Base-by-base conservation (phyloP, 2,113 vertebrate species). In the Pontoporia blainvillei region DNA sequence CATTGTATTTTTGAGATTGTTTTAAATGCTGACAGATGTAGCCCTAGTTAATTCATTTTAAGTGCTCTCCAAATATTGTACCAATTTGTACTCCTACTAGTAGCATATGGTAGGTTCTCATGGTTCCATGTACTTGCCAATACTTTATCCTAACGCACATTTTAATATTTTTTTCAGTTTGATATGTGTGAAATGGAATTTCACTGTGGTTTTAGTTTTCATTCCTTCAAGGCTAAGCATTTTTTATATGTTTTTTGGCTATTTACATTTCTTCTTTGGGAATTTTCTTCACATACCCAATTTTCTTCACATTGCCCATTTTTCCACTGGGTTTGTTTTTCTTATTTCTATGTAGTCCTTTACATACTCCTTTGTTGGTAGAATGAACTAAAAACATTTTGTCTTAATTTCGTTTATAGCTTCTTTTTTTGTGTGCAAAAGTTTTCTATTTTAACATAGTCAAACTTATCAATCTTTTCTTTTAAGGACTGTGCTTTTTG, bases 371-470 rank as follows among this genome's bases (percentile, higher is more conserved):
- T 84, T 83, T 96, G 31, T n/a, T 76, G 59, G 57, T 23, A 76
- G 41, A 18, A 89, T 84, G 12, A 95, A 92, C 34, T 46, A 64
- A 92, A 97, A 96, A 73, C 41, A 85, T 64, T 54, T 57, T 73
- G 13, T 39, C 84, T 96, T 49, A n/a, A 88, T 87, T 86, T 91
- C 57, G 3, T 57, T 82, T 54, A 73, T 5, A 71, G 11, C n/a
- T 88, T 88, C 39, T 62, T 75, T 72, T 34, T 34, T 67, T 72
- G 10, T 72, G 10, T 66, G 66, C 2, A 82, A 89, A 89, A 81
- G 27, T 59, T 67, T 57, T 90, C 34, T 52, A 18, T 54, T 93
- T 91, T 78, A 49, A 90, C 67, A 71, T 34, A 85, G n/a, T 71
- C 49, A 91, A 81, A 91, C 75, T 44, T 85, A 82, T 75, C 46